These are phyloP conservation scores for Cremastobaeus sp. DNA, from an alignment of 2,888 invertebrate genomes.

Conservation along the genomic window DNA sequence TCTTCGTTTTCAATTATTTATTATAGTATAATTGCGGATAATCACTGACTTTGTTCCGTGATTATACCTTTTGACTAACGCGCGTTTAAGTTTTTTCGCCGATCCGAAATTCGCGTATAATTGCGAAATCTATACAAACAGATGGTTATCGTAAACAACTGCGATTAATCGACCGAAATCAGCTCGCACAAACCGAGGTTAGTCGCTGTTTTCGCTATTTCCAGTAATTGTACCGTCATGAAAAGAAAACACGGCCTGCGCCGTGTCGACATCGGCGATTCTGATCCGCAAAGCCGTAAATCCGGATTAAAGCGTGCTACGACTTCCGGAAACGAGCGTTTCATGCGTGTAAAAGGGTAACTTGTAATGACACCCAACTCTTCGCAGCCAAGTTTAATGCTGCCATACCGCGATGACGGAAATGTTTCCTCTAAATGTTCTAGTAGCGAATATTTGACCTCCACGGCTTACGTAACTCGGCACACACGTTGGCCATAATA, in stretches of 20 bases:
- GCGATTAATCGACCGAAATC: no score
- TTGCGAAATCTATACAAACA: no score
- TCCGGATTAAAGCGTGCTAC: slow-evolving; percentile 63
- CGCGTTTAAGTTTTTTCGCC: slow-evolving; percentile 41
- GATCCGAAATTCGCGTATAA: no score
- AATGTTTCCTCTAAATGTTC: no score
- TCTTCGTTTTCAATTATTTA: slow-evolving; percentile 56
- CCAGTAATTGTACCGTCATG: no score
- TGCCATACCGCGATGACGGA: not conserved
- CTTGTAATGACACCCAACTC: slow-evolving; percentile 48
- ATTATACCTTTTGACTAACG: slow-evolving; percentile 45
- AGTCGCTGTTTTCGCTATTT: not conserved
- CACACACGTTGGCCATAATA: no score
- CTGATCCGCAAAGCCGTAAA: slow-evolving; percentile 62
- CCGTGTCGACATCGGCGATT: slow-evolving; percentile 56
- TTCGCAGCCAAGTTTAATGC: slow-evolving; percentile 30
- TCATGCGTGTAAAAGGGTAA: slow-evolving; percentile 49
- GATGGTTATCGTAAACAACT: no score
- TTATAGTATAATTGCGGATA: slow-evolving; percentile 48
- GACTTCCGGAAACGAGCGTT: slow-evolving; percentile 61
- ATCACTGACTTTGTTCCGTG: slow-evolving; percentile 14
- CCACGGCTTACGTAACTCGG: no score
- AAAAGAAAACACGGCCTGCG: no score
- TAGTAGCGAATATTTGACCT: no score
- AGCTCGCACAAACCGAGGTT: no score